Evolutionary conservation across 2,888 invertebrate genomes (phyloP).

Genomic region (Ptilodon capucinus): DNA sequence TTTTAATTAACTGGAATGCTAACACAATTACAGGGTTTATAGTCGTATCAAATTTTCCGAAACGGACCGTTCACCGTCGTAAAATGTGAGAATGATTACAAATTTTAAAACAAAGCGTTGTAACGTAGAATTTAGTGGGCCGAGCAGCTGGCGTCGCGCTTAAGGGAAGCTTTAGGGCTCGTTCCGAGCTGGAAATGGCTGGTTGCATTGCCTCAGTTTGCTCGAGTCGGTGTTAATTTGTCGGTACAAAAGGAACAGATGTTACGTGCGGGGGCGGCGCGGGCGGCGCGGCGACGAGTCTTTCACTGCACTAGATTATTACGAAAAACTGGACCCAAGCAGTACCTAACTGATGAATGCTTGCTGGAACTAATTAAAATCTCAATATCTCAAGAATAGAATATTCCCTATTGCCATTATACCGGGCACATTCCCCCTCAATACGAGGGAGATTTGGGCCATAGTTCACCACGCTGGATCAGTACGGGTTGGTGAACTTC

Average conservation of each 20-base stretch:
- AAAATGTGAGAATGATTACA: conserved; percentile 82
- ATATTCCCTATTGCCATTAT: too few species aligned
- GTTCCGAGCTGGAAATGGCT: conserved; percentile 64
- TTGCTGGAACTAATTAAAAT: too few species aligned
- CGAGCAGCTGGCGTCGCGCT: conserved; percentile 70
- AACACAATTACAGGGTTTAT: conserved; percentile 80
- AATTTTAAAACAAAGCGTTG: conserved; percentile 81
- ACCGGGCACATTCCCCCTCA: too few species aligned
- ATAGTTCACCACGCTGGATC: too few species aligned
- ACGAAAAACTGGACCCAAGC: neutral
- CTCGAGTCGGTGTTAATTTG: conserved; percentile 74
- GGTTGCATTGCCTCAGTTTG: conserved; percentile 68
- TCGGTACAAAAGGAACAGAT: conserved; percentile 74
- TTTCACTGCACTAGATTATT: neutral
- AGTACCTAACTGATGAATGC: neutral
- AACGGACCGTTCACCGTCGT: conserved; percentile 79
- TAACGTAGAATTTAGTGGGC: conserved; percentile 77
- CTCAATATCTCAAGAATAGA: too few species aligned
- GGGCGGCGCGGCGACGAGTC: neutral
- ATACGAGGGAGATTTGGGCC: too few species aligned
- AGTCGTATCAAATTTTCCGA: conserved; percentile 80
- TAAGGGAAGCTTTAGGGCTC: conserved; percentile 75
- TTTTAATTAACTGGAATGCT: conserved; percentile 81
- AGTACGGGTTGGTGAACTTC: too few species aligned
- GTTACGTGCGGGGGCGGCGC: conserved; percentile 40